Evolutionary conservation across 2,888 invertebrate species (phyloP), one percentile per base, ranked within the genome.

Genomic region (Neoascia interrupta): DNA sequence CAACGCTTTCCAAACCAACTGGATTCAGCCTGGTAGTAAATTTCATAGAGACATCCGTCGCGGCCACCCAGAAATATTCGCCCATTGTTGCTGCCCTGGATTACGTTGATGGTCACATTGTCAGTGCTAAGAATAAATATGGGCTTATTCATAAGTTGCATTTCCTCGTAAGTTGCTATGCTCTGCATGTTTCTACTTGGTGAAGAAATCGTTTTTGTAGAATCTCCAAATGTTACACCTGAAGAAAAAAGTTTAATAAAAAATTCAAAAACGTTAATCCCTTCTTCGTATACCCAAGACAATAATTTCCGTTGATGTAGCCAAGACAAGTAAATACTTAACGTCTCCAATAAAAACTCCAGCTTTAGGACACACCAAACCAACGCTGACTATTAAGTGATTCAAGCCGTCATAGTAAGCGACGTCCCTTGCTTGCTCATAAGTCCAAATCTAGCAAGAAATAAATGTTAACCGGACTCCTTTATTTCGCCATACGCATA

Each of bases 1-100:
- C 97, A 98, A 82, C 97, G 94, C 88, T 96, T 95, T 15, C 97
- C 96, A 89, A 98, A 97, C 98, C 98, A 98, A 81, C 95, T 96
- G 82, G 94, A 91, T 88, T 95, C 94, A 45, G 95, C 96, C 91
- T 97, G 96, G 90, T 99, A 99, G 82, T 93, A 92, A 81, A 99
- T 93, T 92, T 99, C 99, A 91, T 96, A 98, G 0, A 99, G 90
- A 83, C 94, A 95, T 6, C 98, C 97, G 90, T 99, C 98, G 86
- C 95, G 95, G 16, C 96, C 97, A 15, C 97, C 97, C 87, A 98
- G 92, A 88, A 99, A 99, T 83, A 99, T 95, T 81, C 99, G 91
- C 0, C 99, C 99, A 83, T 91, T 92, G 10, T 91, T 90, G 2
- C 96, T 95, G 15, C 97, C 95, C 69, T 93, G 92, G 60, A 98